A percentile compares a stretch with the other conserved stretches of the same genome.
Evolutionary conservation across 2,113 vertebrate species (phyloP).

Genomic region (Catharus fuscescens): DNA sequence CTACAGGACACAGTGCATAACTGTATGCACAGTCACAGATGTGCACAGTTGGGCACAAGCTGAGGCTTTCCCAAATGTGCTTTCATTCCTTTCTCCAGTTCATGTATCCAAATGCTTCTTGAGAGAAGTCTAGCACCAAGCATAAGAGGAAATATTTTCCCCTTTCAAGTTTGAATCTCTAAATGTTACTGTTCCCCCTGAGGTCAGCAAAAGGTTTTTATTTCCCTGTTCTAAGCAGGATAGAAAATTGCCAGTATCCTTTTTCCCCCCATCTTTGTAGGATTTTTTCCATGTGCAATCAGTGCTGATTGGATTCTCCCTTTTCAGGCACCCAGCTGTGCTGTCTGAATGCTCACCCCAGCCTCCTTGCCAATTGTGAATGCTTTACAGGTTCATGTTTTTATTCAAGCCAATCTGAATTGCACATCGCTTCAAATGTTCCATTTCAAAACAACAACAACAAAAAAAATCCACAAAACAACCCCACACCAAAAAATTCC

Average conservation of each 20-base stretch:
- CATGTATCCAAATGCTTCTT: neutral
- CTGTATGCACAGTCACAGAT: neutral
- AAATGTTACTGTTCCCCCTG: neutral
- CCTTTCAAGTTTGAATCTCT: neutral
- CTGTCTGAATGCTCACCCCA: neutral
- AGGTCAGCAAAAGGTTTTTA: neutral
- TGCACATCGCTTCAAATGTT: neutral
- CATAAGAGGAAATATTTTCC: neutral
- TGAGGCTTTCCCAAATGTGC: slow-evolving; percentile 3
- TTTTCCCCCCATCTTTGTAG: neutral
- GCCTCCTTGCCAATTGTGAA: neutral
- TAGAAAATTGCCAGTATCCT: neutral
- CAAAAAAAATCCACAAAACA: neutral
- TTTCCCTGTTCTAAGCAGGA: neutral
- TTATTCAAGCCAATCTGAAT: neutral
- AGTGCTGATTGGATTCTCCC: neutral
- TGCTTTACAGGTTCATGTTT: neutral
- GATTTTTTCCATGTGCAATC: neutral
- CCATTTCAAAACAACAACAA: neutral
- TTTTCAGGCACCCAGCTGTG: slow-evolving; percentile 7
- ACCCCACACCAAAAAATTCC: rapidly evolving
- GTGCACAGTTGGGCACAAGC: neutral
- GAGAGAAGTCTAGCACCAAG: neutral
- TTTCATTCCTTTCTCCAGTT: neutral
- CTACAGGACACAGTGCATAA: neutral